Evolutionary conservation across 2,797 vertebrate species (phyloP), one percentile per base, ranked within the genome.

Genomic region (Manis pentadactyla): DNA sequence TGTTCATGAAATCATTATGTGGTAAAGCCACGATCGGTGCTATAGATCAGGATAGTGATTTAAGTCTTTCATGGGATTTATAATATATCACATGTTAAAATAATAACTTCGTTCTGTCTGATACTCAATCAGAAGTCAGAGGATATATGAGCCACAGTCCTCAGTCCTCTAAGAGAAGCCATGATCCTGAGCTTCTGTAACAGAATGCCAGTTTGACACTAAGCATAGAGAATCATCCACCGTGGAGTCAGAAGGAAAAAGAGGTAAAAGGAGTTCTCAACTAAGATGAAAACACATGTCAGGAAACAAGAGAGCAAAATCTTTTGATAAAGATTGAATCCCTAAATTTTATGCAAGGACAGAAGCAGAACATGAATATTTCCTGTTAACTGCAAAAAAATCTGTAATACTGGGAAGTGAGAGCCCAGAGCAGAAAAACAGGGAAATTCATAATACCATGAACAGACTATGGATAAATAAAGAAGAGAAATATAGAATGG

Each of bases 221-320:
- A 1, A 15, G 1, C 0, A 0, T 5, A 51, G 0, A n/a, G 1
- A 4, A 37, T 31, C 8, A 12, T 18, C 17, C 8, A 4, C 29
- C 17, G 8, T 0, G 2, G 11, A 19, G 0, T 29, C 23, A 3
- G 7, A 3, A 8, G 0, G 46, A 4, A 6, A 57, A 19, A 12
- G 14, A 66, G 64, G 6, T 29, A 17, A 39, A 21, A n/a, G 49
- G 3, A 27, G 19, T 4, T 64, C 55, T 55, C 73, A 23, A 49
- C 3, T 34, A 23, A 78, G 75, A 74, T 86, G 27, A 63, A 74
- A 93, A 19, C 7, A 63, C 4, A 14, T 46, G 15, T 2, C 42
- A 55, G 23, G 31, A 59, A 53, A 61, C 2, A 61, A 90, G 29
- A 37, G 69, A 68, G 25, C 4, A 49, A 49, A 39, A 11, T 1